Conservation (phyloP, 2,888 invertebrate species). For the Scotopteryx bipunctaria region DNA sequence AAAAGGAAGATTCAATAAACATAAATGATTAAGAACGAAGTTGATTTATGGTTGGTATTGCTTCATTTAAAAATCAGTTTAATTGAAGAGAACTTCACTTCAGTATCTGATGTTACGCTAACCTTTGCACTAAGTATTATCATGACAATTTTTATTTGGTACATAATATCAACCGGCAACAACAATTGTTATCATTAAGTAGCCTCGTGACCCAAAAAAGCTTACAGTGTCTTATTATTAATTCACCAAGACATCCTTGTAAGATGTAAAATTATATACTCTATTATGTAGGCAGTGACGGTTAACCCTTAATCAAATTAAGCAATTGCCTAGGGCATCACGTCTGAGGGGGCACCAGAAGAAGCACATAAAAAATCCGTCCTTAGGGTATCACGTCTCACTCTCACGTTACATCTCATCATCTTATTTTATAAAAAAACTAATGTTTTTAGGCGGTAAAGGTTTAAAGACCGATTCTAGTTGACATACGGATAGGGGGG, state of each 20-base stretch:
- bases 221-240: slow-evolving; percentile 34
- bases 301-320: no score
- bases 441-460: no score
- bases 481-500: no score
- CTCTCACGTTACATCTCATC: no score
- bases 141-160: slow-evolving; percentile 70
- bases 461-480: no score
- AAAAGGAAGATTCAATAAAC: not conserved
- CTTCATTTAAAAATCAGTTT: slow-evolving; percentile 21
- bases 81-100: slow-evolving; percentile 38
- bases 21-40: not conserved
- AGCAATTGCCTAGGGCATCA: no score
- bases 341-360: no score
- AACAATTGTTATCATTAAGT: slow-evolving; percentile 68
- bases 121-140: slow-evolving; percentile 75
- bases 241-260: slow-evolving; percentile 10
- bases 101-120: slow-evolving; percentile 75
- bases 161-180: slow-evolving; percentile 70
- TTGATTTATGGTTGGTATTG: slow-evolving; percentile 7
- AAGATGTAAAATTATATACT: no score
- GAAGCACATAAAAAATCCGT: no score
- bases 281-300: no score
- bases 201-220: slow-evolving; percentile 80
- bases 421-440: no score
- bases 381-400: no score